Evolutionary conservation across 2,797 vertebrate species (phyloP).

Genomic region (Monodelphis domestica): DNA sequence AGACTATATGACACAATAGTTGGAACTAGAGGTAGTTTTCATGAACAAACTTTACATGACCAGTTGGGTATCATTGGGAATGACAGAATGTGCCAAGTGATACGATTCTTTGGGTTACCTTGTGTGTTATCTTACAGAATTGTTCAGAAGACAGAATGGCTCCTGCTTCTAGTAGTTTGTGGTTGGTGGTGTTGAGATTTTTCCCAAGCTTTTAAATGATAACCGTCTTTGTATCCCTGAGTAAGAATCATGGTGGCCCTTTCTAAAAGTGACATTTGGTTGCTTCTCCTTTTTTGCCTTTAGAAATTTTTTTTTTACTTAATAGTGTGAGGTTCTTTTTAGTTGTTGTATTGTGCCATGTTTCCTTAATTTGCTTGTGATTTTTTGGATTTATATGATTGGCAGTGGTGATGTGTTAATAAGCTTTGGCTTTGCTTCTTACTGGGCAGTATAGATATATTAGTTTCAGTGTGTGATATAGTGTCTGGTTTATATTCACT

Average conservation of each 20-base stretch:
- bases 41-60: constrained; percentile 14
- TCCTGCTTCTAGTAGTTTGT: constrained; percentile 46
- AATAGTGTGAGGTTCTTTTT: constrained; percentile 19
- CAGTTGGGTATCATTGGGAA: neutral
- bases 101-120: neutral
- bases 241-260: constrained; percentile 51
- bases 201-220: constrained; percentile 34
- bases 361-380: constrained; percentile 54
- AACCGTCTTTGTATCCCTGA: constrained; percentile 45
- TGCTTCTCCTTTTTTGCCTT: constrained; percentile 58
- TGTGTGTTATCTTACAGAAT: constrained; percentile 31
- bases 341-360: constrained; percentile 41
- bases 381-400: constrained; percentile 61
- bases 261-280: constrained; percentile 40
- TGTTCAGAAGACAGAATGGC: constrained; percentile 42
- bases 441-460: constrained; percentile 58
- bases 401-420: constrained; percentile 53
- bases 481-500: constrained; percentile 70
- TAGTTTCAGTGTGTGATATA: constrained; percentile 64
- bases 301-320: constrained; percentile 1
- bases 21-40: neutral
- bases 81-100: constrained; percentile 52
- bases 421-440: constrained; percentile 67
- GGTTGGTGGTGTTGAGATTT: constrained; percentile 13
- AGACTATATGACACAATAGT: constrained; percentile 36